Conservation (phyloP, 2,113 vertebrate genomes). For the Zosterops lateralis region DNA sequence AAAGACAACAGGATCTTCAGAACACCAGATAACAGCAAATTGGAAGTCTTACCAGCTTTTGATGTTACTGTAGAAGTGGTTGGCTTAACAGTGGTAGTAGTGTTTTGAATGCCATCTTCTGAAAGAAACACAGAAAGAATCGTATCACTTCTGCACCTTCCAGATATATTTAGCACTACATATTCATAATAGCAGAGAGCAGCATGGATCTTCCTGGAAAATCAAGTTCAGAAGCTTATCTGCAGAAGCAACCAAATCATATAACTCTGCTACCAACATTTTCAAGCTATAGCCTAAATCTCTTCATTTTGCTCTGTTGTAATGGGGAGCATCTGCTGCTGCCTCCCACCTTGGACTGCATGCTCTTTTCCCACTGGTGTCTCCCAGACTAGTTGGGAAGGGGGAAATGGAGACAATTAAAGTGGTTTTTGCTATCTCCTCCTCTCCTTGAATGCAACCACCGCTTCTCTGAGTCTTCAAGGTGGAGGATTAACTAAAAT, state of each 20-base stretch:
- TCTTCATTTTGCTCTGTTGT: not conserved
- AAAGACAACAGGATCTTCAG: not conserved
- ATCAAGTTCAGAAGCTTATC: not conserved
- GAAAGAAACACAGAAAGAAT: conserved; percentile 11
- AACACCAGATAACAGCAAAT: not conserved
- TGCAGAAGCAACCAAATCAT: not conserved
- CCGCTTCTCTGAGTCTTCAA: not conserved
- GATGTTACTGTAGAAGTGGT: rapidly evolving
- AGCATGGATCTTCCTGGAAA: not conserved
- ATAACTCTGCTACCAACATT: not conserved
- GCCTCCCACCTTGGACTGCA: not conserved
- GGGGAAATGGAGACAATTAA: not conserved
- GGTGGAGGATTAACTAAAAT: not conserved
- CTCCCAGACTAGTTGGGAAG: not conserved
- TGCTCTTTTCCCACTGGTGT: not conserved
- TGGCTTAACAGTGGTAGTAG: rapidly evolving
- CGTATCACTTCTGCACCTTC: not conserved
- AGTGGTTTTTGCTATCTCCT: not conserved
- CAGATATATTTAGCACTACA: not conserved
- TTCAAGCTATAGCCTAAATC: not conserved
- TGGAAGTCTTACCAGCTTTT: conserved; percentile 12
- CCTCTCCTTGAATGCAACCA: not conserved
- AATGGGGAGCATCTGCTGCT: not conserved
- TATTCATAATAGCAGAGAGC: not conserved
- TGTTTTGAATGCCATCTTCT: rapidly evolving